Base-by-base conservation (phyloP, 2,797 vertebrate species). In the Decapterus maruadsi region DNA sequence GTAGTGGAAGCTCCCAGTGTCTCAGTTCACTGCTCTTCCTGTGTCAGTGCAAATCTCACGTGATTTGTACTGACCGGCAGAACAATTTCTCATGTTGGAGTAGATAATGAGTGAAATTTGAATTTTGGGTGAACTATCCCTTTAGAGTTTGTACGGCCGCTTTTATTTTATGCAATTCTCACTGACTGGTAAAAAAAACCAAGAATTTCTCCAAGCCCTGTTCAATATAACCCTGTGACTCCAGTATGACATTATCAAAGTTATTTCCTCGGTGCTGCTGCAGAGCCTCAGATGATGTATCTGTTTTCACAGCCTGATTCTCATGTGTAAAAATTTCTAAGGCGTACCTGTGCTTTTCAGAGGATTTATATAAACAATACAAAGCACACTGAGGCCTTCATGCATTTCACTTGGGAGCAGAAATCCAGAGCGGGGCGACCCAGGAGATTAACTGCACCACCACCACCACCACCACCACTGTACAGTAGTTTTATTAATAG, bases 361-460 rank as follows among this genome's bases (percentile, higher is more conserved):
- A 51, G 53, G 26, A 22, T n/a, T 42, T 17, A 9, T 20, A 48
- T 56, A 36, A 45, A 51, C 55, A 4, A 72, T 42, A 67, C 9
- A 26, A 26, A 31, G 42, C 11, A 26, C 12, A 31, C 38, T 34
- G n/a, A 42, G 45, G 40, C 26, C 29, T 64, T 36, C 8, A 17
- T 62, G 46, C 31, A 62, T 74, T 55, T 65, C 6, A 31, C 11
- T 42, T n/a, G 10, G 26, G 19, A 62, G 22, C 14, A 22, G 29
- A 43, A 64, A 67, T 67, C 43, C 19, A 43, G 29, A 46, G 3
- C 29, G 55, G 48, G 20, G 31, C 56, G 65, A 57, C 42, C 42
- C 48, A 59, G 38, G 20, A 16, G 31, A 70, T 77, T 61, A 53
- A 46, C 6, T 58, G 45, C 43, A 40, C 36, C 36, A 62, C 56